Percentiles rank a stretch among this genome's conserved stretches.
These are phyloP conservation scores for Polydrusus pterygomalis DNA, from an alignment of 2,888 invertebrate species.

Conservation along the genomic window DNA sequence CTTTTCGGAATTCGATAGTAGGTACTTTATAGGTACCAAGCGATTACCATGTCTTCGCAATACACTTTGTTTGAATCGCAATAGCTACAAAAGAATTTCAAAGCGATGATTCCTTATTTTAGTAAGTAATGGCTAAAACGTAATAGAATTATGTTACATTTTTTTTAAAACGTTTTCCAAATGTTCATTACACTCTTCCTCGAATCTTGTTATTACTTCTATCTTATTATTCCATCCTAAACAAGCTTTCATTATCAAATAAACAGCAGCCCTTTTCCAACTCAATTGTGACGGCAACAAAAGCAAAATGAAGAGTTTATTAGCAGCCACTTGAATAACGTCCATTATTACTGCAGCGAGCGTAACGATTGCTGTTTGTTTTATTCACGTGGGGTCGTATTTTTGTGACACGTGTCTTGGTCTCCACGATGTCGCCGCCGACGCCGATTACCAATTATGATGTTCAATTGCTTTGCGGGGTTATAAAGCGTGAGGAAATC, in stretches of 20 bases:
- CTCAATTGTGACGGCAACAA: conserved; percentile 4
- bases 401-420: conserved; percentile 68
- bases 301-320: conserved; percentile 36
- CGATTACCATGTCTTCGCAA: no score
- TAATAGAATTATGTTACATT: no score
- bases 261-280: not conserved
- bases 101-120: no score
- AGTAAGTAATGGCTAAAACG: no score
- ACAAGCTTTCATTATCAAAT: conserved; percentile 1
- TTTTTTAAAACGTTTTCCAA: no score
- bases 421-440: conserved; percentile 65
- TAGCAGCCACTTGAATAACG: conserved; percentile 44
- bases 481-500: conserved; percentile 60
- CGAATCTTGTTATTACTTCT: no score
- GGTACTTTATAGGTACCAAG: no score
- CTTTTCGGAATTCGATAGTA: no score
- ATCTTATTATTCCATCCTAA: not conserved
- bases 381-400: conserved; percentile 66
- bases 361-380: conserved; percentile 50
- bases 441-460: conserved; percentile 69
- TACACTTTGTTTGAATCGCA: no score
- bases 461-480: conserved; percentile 67
- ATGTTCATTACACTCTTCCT: no score
- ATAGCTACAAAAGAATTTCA: no score
- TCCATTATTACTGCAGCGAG: conserved; percentile 43